Evolutionary conservation across 1,140 invertebrate genomes (phyloP), one percentile per base, ranked within the genome.

Genomic region (Rhyzopertha dominica): DNA sequence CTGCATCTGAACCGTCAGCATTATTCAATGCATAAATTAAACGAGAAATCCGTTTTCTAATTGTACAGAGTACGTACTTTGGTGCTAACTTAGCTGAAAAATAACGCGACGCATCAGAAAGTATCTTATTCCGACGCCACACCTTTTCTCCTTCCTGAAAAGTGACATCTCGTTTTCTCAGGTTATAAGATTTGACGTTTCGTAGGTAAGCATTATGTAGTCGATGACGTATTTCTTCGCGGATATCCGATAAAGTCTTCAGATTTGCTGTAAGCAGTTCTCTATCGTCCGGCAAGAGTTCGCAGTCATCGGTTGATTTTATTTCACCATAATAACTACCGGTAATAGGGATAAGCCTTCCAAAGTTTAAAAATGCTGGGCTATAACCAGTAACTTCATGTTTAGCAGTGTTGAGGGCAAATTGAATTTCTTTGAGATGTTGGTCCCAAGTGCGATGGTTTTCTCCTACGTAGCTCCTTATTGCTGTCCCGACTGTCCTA

Each of bases 81-180:
- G 49, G 49, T 1, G 43, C 29, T 14, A 51, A 28, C 25, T 51
- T 51, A 2, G 38, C 37, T 17, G 35, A 36, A 29, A 53, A 49
- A 7, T 40, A 37, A 13, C 41, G 43, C 2, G 12, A 5, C 0
- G 40, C 26, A 35, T 40, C 38, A 1, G 51, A 53, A 3, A 53
- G 30, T 13, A 38, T 20, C 10, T 26, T 16, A 19, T 29, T 32
- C 19, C 29, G 28, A 16, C 38, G 28, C 48, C 47, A 24, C 26
- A 39, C 14, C 29, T 30, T 30, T 10, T 40, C 17, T 3, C 36
- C 36, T 2, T 24, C 16, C 9, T 24, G 10, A 40, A 19, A 40
- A 23, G 29, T 14, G 2, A 24, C 24, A 9, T 28, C 17, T 19
- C 43, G 2, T n/a, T 19, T 26, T 18, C 43, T 9, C 10, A 46